Evolutionary conservation across 1,140 invertebrate species (phyloP).

Genomic region (Muscidifurax raptorellus): DNA sequence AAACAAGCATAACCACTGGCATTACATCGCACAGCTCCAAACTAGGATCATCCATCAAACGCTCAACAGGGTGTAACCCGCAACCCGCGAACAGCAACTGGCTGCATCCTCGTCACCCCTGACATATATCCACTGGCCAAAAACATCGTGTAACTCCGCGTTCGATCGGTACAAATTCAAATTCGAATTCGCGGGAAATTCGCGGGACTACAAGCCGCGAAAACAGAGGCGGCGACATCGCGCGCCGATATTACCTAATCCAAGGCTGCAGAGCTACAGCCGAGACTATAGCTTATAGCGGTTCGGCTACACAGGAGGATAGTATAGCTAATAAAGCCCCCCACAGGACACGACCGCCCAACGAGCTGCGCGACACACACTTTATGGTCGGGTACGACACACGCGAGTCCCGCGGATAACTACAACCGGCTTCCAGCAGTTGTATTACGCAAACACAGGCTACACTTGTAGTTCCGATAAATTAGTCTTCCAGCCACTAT

Average conservation of each 20-base stretch:
- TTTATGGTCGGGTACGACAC: constrained; percentile 34
- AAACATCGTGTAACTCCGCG: background rate
- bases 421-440: background rate
- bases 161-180: background rate
- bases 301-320: background rate
- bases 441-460: constrained; percentile 5
- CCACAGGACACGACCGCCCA: constrained; percentile 1
- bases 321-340: constrained; percentile 7
- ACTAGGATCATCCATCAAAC: background rate
- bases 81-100: background rate
- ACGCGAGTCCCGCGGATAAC: constrained; percentile 17
- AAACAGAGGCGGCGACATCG: constrained; percentile 15
- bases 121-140: background rate
- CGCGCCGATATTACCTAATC: constrained; percentile 32
- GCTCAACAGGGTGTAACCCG: background rate
- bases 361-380: constrained; percentile 31
- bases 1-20: too few relatives aligned
- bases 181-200: constrained; percentile 21
- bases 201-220: constrained; percentile 14
- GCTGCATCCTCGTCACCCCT: background rate
- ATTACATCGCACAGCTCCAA: background rate
- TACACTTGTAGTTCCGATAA: constrained; percentile 1
- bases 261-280: background rate
- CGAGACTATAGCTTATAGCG: background rate
- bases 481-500: background rate